Evolutionary conservation across 2,113 vertebrate genomes (phyloP).

Genomic region (Lichenostomus cassidix): DNA sequence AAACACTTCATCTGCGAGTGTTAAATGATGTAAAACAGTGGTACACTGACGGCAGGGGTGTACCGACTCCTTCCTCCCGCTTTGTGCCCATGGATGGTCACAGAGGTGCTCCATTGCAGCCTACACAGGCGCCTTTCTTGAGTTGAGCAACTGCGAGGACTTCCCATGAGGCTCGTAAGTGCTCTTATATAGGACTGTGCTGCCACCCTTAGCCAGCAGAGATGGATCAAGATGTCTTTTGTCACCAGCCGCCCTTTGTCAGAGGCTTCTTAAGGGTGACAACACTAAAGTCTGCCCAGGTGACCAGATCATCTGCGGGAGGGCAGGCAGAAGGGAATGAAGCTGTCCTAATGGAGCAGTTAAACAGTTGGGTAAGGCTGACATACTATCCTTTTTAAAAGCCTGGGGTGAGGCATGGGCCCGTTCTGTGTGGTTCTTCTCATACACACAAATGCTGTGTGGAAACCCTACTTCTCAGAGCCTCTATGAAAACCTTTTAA

Average conservation of each 20-base stretch:
- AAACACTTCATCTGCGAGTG: neutral
- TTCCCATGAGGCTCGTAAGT: neutral
- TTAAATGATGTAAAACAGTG: neutral
- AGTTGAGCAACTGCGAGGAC: neutral
- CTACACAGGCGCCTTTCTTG: neutral
- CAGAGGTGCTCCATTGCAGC: neutral
- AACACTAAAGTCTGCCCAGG: neutral
- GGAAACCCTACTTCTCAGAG: neutral
- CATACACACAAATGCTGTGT: fast-evolving
- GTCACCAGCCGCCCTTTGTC: neutral
- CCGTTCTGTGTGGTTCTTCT: neutral
- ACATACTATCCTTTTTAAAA: neutral
- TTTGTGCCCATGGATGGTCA: neutral
- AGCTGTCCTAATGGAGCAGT: neutral
- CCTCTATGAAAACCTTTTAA: neutral
- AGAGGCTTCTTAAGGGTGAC: neutral
- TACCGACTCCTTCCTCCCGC: fast-evolving
- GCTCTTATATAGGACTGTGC: neutral
- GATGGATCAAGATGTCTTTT: neutral
- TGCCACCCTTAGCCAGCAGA: neutral
- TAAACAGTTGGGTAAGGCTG: neutral
- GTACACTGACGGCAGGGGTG: fast-evolving
- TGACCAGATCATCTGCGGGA: neutral
- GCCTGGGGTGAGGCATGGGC: neutral
- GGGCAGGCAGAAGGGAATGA: neutral